Percentiles rank a stretch among this genome's conserved stretches.
These are phyloP conservation scores for Caenorhabditis latens DNA, from an alignment of 1,140 invertebrate species.

Conservation along the genomic window DNA sequence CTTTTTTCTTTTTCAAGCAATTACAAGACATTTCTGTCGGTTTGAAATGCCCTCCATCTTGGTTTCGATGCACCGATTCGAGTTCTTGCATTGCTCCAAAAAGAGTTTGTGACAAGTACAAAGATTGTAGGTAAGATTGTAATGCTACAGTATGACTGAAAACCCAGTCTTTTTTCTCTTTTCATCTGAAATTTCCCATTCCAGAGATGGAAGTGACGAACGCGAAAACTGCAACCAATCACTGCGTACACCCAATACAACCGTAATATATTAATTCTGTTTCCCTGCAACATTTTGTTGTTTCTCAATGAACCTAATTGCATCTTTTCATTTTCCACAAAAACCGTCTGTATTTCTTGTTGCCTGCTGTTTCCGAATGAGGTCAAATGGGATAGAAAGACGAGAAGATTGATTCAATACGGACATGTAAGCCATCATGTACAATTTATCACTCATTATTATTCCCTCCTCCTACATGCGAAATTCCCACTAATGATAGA, in stretches of 20 bases:
- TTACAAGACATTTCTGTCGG: background rate
- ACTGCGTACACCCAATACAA: background rate
- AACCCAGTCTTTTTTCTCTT: no score
- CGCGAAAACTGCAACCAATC: conserved; percentile 25
- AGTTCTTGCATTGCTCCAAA: conserved; percentile 24
- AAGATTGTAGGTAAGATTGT: conserved; percentile 47
- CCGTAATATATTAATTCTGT: conserved; percentile 8
- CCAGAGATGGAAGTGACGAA: conserved; percentile 57
- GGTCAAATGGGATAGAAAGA: conserved; percentile 22
- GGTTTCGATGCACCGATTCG: conserved; percentile 35
- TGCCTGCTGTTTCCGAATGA: conserved; percentile 45
- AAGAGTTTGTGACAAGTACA: conserved; percentile 30
- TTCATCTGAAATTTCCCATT: background rate
- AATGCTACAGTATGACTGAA: background rate
- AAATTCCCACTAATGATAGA: background rate
- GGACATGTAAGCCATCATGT: conserved; percentile 36
- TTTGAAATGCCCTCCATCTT: conserved; percentile 27
- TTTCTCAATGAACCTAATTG: conserved; percentile 47
- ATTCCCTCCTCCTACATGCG: background rate
- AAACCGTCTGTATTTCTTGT: conserved; percentile 35
- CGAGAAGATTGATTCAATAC: background rate
- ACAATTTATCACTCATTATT: conserved; percentile 30
- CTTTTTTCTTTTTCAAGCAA: background rate
- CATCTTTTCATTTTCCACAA: conserved; percentile 7
- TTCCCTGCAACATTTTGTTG: background rate